Evolutionary conservation across 1,140 invertebrate species (phyloP).

Genomic region (Centruroides vittatus): DNA sequence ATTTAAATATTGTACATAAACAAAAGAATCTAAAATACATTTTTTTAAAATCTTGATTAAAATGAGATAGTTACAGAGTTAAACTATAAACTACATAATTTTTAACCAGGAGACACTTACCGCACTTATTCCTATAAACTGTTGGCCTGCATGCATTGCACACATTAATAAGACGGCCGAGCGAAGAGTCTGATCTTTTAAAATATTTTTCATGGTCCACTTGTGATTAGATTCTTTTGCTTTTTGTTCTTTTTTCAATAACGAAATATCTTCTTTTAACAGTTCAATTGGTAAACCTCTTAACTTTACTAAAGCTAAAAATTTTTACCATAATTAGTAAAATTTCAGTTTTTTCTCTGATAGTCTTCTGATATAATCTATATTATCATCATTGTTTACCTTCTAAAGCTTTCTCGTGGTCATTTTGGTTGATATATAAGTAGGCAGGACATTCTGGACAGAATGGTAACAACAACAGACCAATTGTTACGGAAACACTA

Average conservation of each 20-base stretch:
- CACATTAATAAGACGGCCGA: constrained; percentile 55
- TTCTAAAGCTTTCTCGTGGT: constrained; percentile 43
- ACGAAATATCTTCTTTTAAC: constrained; percentile 30
- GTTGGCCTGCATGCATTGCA: constrained; percentile 61
- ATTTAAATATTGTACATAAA: no score
- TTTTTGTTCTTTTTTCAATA: constrained; percentile 18
- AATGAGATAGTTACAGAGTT: no score
- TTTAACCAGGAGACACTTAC: constrained; percentile 35
- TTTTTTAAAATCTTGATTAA: no score
- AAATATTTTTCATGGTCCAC: constrained; percentile 9
- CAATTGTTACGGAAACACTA: constrained; percentile 23
- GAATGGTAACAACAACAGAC: constrained; percentile 37
- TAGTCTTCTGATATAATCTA: constrained; percentile 7
- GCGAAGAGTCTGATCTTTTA: constrained; percentile 28
- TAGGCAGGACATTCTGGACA: constrained; percentile 76
- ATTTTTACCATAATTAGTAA: no score
- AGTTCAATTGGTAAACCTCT: constrained; percentile 24
- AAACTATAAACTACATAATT: not conserved
- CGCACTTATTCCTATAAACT: constrained; percentile 73
- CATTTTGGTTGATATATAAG: constrained; percentile 49
- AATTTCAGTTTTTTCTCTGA: no score
- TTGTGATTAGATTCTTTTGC: not conserved
- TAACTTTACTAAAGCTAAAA: no score
- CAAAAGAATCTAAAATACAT: no score
- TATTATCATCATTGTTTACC: constrained; percentile 38